Evolutionary conservation across 2,797 vertebrate genomes (phyloP), one percentile per base, ranked within the genome.

Genomic region (Mastacembelus armatus): DNA sequence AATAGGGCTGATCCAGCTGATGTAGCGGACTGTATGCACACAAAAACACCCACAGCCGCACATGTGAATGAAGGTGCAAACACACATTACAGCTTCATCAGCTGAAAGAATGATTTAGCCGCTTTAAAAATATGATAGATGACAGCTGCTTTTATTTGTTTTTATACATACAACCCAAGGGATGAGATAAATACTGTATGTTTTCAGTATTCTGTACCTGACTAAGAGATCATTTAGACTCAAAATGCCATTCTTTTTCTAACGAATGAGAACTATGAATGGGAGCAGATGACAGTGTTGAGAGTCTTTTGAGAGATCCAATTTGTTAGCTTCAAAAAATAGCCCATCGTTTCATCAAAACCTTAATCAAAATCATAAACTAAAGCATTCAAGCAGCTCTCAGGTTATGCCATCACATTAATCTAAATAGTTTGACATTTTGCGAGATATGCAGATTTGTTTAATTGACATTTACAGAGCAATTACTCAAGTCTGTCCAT

Each of bases 21-120:
- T 74, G 48, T 59, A 59, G 35, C 66, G 43, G 44, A 69, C 47
- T 45, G 43, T 47, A 58, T 64, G 61, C 35, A 79, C 73, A 85
- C 50, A 77, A 48, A 73, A 44, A 76, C 59, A 75, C 61, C 51
- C 74, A 73, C 77, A 74, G 30, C 47, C 70, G 44, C 64, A 45
- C 77, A 60, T 73, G 71, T 61, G 75, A 68, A 80, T 72, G 51
- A 69, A 79, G 39, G 64, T 45, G 59, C 29, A 58, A 70, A 44
- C 2, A 29, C 60, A 45, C 42, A 62, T 52, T 58, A 50, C 24
- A 38, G 32, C 56, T 7, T n/a, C n/a, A n/a, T n/a, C n/a, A n/a
- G n/a, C n/a, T 7, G 22, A 58, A 62, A 63, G 6, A 75, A 21
- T 2, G 19, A 67, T 45, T 66, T 44, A 54, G 74, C 30, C 60